These are phyloP conservation scores for Steatocranus sp. DNA, from an alignment of 2,797 vertebrate genomes.

Conservation along the genomic window DNA sequence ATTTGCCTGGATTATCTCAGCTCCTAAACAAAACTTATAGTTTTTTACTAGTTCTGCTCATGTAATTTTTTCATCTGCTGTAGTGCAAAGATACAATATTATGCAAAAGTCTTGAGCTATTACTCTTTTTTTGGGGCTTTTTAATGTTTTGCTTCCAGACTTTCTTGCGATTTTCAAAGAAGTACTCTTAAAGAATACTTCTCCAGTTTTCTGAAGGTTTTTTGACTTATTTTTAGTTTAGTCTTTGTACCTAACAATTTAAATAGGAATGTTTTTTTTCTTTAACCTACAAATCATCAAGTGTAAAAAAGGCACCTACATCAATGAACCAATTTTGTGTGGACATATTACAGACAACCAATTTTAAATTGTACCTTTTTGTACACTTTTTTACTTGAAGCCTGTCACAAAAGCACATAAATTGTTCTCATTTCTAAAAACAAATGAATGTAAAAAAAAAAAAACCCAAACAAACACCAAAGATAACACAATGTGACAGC, in stretches of 20 bases:
- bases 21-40: neutral
- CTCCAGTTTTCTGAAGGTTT: neutral
- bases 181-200: neutral
- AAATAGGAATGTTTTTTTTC: neutral
- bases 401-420: neutral
- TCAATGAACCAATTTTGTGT: neutral
- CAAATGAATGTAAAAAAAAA: neutral
- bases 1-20: neutral
- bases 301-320: neutral
- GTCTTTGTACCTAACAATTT: neutral
- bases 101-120: neutral
- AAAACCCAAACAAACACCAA: accelerated
- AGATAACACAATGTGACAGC: neutral
- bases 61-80: neutral
- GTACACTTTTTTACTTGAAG: neutral
- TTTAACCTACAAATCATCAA: neutral
- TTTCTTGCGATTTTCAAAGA: neutral
- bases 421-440: neutral
- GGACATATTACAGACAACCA: neutral
- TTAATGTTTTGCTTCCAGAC: neutral
- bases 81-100: neutral
- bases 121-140: neutral
- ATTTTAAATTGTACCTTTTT: neutral
- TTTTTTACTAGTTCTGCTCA: neutral
- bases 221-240: neutral